Base-by-base conservation (phyloP, 1,140 invertebrate genomes). In the Calycopis cecrops region DNA sequence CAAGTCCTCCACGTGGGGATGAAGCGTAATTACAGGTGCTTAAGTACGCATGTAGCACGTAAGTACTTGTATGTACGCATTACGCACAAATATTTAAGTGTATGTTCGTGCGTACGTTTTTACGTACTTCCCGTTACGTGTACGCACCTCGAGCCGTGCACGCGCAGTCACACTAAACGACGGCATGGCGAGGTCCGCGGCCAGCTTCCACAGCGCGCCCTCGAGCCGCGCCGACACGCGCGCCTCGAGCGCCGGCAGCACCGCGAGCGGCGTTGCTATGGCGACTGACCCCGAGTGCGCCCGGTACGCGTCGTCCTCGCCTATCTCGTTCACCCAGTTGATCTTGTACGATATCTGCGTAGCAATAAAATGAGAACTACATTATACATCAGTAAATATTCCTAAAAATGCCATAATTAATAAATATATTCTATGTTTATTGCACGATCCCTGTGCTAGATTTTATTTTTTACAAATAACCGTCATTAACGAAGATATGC, bases 151-250 rank as follows among this genome's bases (percentile, higher is more conserved):
- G 4, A 87, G 63, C 16, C 76, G 73, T 8, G 85, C 85, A 4
- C 73, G 59, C 0, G 85, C 78, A 4, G 66, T 78, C 35, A 88
- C 72, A 17, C 74, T 74, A 56, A 85, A 88, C 0, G 85, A 79
- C 0, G 87, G 85, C 77, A 87, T 84, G 33, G 72, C 69, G 12
- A 88, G 81, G 54, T 83, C 72, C 0, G 85, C 80, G 1, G 74
- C 62, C 60, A 88, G 69, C 40, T 79, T 85, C 73, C 76, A 86
- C 17, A 88, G 57, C 0, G 82, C 62, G 49, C 81, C 83, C 47
- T 88, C 82, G 0, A 85, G 55, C 9, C 84, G 53, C 0, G 82
- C 78, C 0, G 73, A 56, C 0, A 87, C 73, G n/a, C 71, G 61
- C 3, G 72, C 65, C n/a, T 87, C 75, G 0, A 88, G 57, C 9